Conservation (phyloP, 2,113 vertebrate genomes). For the Cacatua alba region DNA sequence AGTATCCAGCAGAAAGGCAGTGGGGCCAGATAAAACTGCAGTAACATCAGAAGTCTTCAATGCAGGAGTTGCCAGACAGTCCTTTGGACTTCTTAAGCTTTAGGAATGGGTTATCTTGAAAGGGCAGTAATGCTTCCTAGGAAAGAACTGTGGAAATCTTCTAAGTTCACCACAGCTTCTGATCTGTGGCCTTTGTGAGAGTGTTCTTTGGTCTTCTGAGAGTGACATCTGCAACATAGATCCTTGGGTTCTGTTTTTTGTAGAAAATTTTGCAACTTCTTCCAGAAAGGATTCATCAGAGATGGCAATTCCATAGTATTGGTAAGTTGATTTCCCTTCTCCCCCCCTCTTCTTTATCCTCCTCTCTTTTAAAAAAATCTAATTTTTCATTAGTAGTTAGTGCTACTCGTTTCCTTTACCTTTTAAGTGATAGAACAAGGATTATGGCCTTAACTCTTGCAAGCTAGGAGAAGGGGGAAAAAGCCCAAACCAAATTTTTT, state of each 20-base stretch:
- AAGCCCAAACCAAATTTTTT: background rate
- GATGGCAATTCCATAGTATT: constrained; percentile 99
- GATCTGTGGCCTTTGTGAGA: background rate
- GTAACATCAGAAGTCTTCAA: background rate
- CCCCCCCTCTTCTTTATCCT: no score
- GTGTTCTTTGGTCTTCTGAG: background rate
- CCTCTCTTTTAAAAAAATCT: background rate
- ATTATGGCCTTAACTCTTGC: background rate
- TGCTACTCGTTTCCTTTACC: background rate
- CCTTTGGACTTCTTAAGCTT: background rate
- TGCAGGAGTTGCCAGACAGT: background rate
- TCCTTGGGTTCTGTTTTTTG: constrained; percentile 38
- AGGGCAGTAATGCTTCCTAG: background rate
- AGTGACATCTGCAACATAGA: rapidly evolving
- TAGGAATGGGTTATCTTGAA: background rate
- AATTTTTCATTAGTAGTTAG: background rate
- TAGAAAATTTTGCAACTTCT: constrained; percentile 99
- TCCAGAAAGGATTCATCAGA: constrained; percentile 94
- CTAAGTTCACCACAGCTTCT: background rate
- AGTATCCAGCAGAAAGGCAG: background rate
- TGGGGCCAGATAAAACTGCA: background rate
- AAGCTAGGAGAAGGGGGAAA: background rate
- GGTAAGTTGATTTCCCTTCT: constrained; percentile 76
- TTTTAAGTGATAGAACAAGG: background rate
- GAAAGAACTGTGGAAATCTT: background rate